Percentiles rank a stretch among this genome's conserved stretches.
Conservation (phyloP, 2,797 vertebrate genomes). For the Ibycter americanus region DNA sequence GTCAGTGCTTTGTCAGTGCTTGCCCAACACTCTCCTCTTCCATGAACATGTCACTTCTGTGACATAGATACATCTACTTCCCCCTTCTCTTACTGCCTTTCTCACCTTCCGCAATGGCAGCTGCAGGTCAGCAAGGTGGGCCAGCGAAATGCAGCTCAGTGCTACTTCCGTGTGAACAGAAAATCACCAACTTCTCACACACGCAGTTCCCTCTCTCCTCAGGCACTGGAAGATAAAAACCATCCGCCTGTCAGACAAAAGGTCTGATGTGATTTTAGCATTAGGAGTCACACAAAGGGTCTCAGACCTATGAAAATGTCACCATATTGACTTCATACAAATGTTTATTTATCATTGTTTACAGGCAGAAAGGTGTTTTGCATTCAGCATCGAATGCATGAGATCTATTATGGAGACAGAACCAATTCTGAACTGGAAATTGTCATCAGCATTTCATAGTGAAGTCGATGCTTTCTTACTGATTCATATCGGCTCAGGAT, state of each 20-base stretch:
- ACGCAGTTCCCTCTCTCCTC: background rate
- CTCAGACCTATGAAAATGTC: constrained; percentile 64
- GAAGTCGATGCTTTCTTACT: background rate
- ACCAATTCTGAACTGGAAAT: background rate
- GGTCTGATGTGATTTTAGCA: constrained; percentile 46
- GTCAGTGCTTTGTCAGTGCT: background rate
- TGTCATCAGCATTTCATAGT: background rate
- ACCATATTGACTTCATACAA: constrained; percentile 33
- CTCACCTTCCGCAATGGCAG: background rate
- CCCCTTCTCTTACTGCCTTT: background rate
- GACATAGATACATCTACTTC: background rate
- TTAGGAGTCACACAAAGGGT: constrained; percentile 22
- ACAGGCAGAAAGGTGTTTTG: background rate
- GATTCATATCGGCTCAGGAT: background rate
- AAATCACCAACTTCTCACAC: background rate
- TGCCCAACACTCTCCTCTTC: background rate
- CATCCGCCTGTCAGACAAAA: constrained; percentile 32
- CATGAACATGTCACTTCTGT: background rate
- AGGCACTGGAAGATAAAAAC: constrained; percentile 15
- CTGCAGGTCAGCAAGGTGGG: background rate
- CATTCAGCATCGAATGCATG: background rate
- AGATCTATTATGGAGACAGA: background rate
- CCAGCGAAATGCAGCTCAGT: background rate
- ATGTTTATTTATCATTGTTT: background rate
- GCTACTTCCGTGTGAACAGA: background rate